A percentile compares a stretch with the other conserved stretches of the same genome.
Evolutionary conservation across 2,797 vertebrate species (phyloP).

Genomic region (Crax fasciolata): DNA sequence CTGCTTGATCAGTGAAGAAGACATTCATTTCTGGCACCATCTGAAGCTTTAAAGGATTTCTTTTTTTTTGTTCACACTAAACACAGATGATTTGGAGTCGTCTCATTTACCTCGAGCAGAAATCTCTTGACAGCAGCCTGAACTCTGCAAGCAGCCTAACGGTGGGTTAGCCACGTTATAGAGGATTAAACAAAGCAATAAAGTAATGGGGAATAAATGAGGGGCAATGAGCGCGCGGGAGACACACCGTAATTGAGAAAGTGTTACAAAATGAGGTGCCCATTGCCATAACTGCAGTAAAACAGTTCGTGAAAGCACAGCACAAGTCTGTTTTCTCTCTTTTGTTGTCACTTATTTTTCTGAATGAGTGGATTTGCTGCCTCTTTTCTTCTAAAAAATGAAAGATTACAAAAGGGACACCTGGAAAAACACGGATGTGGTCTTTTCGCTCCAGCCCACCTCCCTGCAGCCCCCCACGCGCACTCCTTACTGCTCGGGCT

Average conservation of each 20-base stretch:
- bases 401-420: conserved; percentile 87
- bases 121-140: conserved; percentile 19
- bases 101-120: conserved; percentile 11
- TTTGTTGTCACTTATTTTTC: conserved; percentile 78
- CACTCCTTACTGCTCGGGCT: neutral
- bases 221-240: neutral
- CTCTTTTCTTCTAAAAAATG: conserved; percentile 76
- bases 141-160: conserved; percentile 40
- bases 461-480: fast-evolving
- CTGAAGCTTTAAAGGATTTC: neutral
- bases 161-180: conserved; percentile 3
- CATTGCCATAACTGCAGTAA: conserved; percentile 28
- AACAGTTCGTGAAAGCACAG: conserved; percentile 40
- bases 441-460: conserved; percentile 51
- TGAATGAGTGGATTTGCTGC: conserved; percentile 77
- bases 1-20: conserved; percentile 23
- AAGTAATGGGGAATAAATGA: conserved; percentile 39
- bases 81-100: neutral
- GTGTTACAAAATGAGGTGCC: conserved; percentile 42
- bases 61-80: neutral
- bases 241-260: conserved; percentile 31
- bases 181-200: conserved; percentile 58
- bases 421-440: conserved; percentile 86
- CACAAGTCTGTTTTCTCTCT: conserved; percentile 48
- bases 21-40: neutral